Conservation (phyloP, 2,797 vertebrate genomes). For the Diplodus puntazzo region DNA sequence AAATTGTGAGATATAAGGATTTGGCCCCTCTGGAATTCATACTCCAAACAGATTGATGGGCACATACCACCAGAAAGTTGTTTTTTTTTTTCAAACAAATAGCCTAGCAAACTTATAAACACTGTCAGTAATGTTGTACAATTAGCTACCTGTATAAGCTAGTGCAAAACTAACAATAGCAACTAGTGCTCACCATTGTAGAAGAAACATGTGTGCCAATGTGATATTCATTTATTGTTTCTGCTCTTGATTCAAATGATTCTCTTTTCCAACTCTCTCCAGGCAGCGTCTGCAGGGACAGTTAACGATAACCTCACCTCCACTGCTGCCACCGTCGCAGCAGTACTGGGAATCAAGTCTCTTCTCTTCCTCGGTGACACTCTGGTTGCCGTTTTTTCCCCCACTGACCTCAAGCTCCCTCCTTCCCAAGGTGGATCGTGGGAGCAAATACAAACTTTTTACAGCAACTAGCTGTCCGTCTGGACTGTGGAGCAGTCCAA, state of each 20-base stretch:
- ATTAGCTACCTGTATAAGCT: too few species aligned
- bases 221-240: not conserved
- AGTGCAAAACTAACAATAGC: too few species aligned
- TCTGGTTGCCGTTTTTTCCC: slow-evolving; percentile 21
- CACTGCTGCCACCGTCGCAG: not conserved
- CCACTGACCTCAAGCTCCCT: slow-evolving; percentile 53
- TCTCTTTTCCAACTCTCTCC: not conserved
- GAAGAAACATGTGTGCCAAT: too few species aligned
- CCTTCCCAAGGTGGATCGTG: slow-evolving; percentile 43
- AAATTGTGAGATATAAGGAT: too few species aligned
- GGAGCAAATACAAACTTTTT: slow-evolving; percentile 31
- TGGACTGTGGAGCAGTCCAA: slow-evolving; percentile 21
- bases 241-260: not conserved
- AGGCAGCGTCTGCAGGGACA: slow-evolving; percentile 80
- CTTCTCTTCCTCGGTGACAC: slow-evolving; percentile 22
- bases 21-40: too few species aligned
- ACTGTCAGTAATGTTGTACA: too few species aligned
- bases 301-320: slow-evolving; percentile 55
- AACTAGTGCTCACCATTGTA: too few species aligned
- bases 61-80: too few species aligned
- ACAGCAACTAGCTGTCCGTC: slow-evolving; percentile 2
- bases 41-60: too few species aligned
- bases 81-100: too few species aligned
- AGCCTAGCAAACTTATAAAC: too few species aligned
- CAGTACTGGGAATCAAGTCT: slow-evolving; percentile 18